Conservation (phyloP, 2,888 invertebrate species). For the Cryptops parisi region DNA sequence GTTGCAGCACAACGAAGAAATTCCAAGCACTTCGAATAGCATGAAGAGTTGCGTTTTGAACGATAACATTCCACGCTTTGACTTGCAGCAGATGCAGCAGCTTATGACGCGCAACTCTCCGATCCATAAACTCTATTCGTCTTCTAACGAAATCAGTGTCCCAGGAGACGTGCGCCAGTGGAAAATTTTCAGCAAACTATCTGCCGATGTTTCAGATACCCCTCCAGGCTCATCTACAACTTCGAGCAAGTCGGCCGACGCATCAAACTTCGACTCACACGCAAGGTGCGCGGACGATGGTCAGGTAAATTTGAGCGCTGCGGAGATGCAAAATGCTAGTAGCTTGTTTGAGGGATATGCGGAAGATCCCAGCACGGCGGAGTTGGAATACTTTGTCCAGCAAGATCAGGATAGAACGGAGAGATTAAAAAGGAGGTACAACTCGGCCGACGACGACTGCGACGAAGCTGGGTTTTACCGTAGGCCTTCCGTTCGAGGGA, state of each 20-base stretch:
- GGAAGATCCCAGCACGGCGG: conserved; percentile 33
- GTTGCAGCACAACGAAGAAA: background rate
- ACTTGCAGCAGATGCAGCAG: conserved; percentile 4
- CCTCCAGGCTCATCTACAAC: conserved; percentile 26
- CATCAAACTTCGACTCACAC: no score
- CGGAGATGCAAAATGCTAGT: background rate
- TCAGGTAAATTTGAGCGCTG: background rate
- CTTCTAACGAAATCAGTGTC: conserved; percentile 17
- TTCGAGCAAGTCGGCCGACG: background rate
- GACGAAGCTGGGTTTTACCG: conserved; percentile 76
- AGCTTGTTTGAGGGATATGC: background rate
- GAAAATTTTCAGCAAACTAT: conserved; percentile 20
- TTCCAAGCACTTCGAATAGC: background rate
- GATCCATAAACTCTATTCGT: background rate
- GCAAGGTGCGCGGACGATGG: background rate
- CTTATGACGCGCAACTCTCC: background rate
- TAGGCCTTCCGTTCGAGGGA: conserved; percentile 75
- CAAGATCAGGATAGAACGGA: conserved; percentile 71
- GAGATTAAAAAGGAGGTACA: conserved; percentile 56
- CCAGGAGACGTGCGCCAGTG: conserved; percentile 22
- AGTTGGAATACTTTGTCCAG: conserved; percentile 67
- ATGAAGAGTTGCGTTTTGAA: no score
- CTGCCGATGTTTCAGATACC: conserved; percentile 16
- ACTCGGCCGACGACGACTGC: conserved; percentile 41
- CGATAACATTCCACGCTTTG: conserved; percentile 4